Evolutionary conservation across 2,888 invertebrate genomes (phyloP).

Genomic region (Tuberolachnus salignus): DNA sequence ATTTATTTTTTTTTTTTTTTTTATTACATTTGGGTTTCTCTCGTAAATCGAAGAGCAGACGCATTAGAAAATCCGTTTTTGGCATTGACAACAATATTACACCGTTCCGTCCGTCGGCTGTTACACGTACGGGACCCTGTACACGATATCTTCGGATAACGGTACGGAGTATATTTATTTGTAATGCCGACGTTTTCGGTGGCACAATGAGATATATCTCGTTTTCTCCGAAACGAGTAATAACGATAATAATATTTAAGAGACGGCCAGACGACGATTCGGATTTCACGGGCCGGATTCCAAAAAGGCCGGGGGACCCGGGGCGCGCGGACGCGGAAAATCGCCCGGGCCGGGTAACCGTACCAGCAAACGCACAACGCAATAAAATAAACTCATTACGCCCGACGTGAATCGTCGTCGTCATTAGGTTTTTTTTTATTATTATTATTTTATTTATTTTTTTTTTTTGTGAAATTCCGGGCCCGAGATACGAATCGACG

Average conservation of each 20-base stretch:
- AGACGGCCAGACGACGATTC: neutral
- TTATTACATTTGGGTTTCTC: slow-evolving; percentile 12
- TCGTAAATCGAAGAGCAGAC: slow-evolving; percentile 49
- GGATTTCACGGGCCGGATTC: slow-evolving; percentile 21
- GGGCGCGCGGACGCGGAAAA: neutral
- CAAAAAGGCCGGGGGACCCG: neutral
- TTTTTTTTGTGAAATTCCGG: slow-evolving; percentile 15
- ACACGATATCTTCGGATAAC: slow-evolving; percentile 31
- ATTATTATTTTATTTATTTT: too few relatives aligned
- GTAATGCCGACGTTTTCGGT: slow-evolving; percentile 6
- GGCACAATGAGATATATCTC: slow-evolving; percentile 15
- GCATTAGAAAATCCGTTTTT: slow-evolving; percentile 54
- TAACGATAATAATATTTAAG: neutral
- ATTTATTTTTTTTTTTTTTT: neutral
- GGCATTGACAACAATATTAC: slow-evolving; percentile 54
- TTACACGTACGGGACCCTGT: too few relatives aligned
- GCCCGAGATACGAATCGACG: slow-evolving; percentile 22
- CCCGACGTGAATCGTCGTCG: slow-evolving; percentile 15
- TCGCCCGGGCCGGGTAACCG: neutral
- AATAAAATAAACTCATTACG: slow-evolving; percentile 5
- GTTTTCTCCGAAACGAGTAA: slow-evolving; percentile 41
- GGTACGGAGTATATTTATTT: neutral
- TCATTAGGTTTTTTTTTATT: neutral
- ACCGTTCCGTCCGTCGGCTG: slow-evolving; percentile 30
- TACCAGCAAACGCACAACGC: too few relatives aligned